Evolutionary conservation across 2,113 vertebrate species (phyloP).

Genomic region (Percopsis transmontana): DNA sequence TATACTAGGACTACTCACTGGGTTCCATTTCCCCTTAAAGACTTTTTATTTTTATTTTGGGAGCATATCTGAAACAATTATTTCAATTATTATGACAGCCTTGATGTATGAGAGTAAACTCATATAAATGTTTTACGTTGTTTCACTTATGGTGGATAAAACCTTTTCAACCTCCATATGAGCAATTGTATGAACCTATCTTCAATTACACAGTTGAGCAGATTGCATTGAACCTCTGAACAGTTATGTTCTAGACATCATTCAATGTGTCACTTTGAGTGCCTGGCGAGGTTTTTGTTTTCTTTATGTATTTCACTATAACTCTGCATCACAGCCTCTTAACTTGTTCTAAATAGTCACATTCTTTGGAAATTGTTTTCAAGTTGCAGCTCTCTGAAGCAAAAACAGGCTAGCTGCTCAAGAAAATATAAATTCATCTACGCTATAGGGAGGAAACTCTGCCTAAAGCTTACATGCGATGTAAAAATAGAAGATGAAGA

Average conservation of each 20-base stretch:
- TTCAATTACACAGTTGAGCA: conserved; percentile 44
- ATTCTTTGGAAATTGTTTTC: conserved; percentile 39
- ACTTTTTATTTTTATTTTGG: conserved; percentile 22
- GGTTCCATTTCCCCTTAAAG: conserved; percentile 20
- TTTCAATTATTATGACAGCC: no score
- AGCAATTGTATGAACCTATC: conserved; percentile 27
- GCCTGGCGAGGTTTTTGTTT: conserved; percentile 3
- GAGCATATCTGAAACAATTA: conserved; percentile 42
- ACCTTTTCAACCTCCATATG: conserved; percentile 15
- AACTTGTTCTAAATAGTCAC: conserved; percentile 35
- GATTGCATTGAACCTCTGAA: conserved; percentile 27
- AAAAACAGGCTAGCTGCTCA: conserved; percentile 46
- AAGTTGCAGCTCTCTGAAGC: conserved; percentile 26
- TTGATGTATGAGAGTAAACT: background rate
- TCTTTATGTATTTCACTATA: conserved; percentile 11
- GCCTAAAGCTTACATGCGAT: conserved; percentile 14
- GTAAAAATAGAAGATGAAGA: background rate
- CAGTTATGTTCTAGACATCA: background rate
- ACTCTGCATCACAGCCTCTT: conserved; percentile 22
- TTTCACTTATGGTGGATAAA: conserved; percentile 7
- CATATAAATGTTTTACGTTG: conserved; percentile 3
- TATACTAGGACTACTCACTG: conserved; percentile 10
- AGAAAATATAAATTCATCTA: conserved; percentile 20
- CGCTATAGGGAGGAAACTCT: conserved; percentile 4
- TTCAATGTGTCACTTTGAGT: conserved; percentile 12